Evolutionary conservation across 2,888 invertebrate species (phyloP).

Genomic region (Polyommatus iphigenia): DNA sequence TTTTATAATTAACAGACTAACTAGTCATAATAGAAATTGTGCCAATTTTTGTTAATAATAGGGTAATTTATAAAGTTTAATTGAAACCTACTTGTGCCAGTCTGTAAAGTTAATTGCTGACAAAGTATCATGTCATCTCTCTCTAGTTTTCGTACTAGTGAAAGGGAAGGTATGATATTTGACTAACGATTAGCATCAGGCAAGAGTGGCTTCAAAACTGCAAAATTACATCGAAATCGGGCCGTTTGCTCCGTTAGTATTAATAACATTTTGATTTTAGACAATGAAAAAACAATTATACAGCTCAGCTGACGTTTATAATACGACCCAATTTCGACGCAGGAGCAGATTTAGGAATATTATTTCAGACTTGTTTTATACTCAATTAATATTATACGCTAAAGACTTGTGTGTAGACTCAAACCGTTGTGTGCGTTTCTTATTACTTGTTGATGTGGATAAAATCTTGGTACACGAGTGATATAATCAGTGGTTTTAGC

Average conservation of each 20-base stretch:
- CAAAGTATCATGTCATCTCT: not conserved
- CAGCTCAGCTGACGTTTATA: not conserved
- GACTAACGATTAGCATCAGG: not conserved
- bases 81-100: not conserved
- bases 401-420: conserved; percentile 7
- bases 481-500: no score
- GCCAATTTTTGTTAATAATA: conserved; percentile 13
- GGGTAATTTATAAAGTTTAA: not conserved
- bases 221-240: not conserved
- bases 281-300: not conserved
- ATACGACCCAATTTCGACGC: not conserved
- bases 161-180: not conserved
- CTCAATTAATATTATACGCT: conserved; percentile 16
- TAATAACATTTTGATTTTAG: no score
- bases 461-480: not conserved
- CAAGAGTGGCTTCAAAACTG: not conserved
- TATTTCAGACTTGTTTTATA: conserved; percentile 14
- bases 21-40: conserved; percentile 62
- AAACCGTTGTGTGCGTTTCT: not conserved
- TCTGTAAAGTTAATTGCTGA: not conserved
- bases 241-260: not conserved
- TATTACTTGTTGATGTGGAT: not conserved
- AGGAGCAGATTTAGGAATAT: conserved; percentile 25
- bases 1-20: conserved; percentile 34
- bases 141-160: no score